Base-by-base conservation (phyloP, 2,797 vertebrate species). In the Fringilla coelebs region DNA sequence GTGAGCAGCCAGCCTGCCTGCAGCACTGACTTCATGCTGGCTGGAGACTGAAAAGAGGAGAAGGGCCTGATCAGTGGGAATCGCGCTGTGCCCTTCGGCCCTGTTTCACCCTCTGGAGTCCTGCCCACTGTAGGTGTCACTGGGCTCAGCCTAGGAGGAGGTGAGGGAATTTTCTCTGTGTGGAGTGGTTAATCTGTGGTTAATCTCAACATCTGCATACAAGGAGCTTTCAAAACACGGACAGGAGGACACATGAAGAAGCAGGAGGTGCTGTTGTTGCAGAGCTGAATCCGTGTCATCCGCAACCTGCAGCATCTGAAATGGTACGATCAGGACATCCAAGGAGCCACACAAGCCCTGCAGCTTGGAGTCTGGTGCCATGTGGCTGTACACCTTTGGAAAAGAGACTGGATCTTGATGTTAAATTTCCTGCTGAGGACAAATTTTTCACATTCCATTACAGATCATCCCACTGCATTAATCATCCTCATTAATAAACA, bases 1-100 rank as follows among this genome's bases (percentile, higher is more conserved):
- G 99, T 99, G 97, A 99, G 98, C 90, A 99, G 97, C 99, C 99
- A 99, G 68, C 98, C 99, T 38, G 99, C 99, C 97, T 99, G 99
- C 66, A 99, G 98, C 68, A 99, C 99, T 0, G 99, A 99, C 97
- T 99, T 99, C 99, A 99, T 99, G 97, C 98, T 99, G 87, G 97
- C 96, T 6, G 99, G 99, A 95, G 99, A 98, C 99, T 99, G 97
- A 13, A 88, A 88, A 83, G 92, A 61, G 94, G 28, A 90, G 57
- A 94, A 85, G 51, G 76, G 63, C 45, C 49, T 82, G 61, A 67
- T 96, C 82, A 96, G 85, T 75, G 83, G 34, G 31, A 55, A 49
- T 40, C 16, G 10, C 1, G 2, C 57, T 75, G 63, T 46, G 72
- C 68, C 55, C 60, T 73, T 57, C 13, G 1, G 72, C 43, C 34